A percentile compares a stretch with the other conserved stretches of the same genome.
Evolutionary conservation across 2,113 vertebrate genomes (phyloP).

Genomic region (Vidua chalybeata): DNA sequence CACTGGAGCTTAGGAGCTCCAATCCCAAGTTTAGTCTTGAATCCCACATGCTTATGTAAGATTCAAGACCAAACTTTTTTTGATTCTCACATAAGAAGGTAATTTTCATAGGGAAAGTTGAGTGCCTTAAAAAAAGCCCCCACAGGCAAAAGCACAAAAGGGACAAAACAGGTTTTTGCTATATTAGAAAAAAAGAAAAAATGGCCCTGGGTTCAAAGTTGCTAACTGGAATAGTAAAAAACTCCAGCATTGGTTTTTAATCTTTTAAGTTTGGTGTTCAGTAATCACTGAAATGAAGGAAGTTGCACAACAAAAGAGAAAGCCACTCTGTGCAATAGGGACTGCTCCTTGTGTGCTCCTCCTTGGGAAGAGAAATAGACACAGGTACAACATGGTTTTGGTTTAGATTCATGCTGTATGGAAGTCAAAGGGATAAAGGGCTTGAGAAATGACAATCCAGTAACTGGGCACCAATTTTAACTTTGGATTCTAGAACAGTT

Average conservation of each 20-base stretch:
- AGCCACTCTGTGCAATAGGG: not conserved
- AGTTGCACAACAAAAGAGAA: not conserved
- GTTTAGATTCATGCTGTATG: not conserved
- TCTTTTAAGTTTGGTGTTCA: not conserved
- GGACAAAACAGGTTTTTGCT: not conserved
- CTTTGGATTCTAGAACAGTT: not conserved
- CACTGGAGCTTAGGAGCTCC: not conserved
- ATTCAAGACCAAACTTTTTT: not conserved
- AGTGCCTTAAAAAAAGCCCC: not conserved
- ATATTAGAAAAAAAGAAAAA: not conserved
- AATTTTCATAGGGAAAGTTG: not conserved
- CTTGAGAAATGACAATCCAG: not conserved
- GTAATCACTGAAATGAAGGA: not conserved
- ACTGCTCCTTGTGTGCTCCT: not conserved
- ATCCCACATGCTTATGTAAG: not conserved
- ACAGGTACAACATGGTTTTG: not conserved
- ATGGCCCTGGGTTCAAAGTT: not conserved
- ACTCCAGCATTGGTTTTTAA: not conserved
- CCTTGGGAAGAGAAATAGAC: not conserved
- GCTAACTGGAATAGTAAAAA: not conserved
- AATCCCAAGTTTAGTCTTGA: not conserved
- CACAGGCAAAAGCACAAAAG: not conserved
- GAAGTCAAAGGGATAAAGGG: not conserved
- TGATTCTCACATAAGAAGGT: not conserved
- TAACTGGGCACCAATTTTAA: not conserved